These are phyloP conservation scores for Hypotaenidia okinawae DNA, from an alignment of 2,797 vertebrate species.

Conservation along the genomic window DNA sequence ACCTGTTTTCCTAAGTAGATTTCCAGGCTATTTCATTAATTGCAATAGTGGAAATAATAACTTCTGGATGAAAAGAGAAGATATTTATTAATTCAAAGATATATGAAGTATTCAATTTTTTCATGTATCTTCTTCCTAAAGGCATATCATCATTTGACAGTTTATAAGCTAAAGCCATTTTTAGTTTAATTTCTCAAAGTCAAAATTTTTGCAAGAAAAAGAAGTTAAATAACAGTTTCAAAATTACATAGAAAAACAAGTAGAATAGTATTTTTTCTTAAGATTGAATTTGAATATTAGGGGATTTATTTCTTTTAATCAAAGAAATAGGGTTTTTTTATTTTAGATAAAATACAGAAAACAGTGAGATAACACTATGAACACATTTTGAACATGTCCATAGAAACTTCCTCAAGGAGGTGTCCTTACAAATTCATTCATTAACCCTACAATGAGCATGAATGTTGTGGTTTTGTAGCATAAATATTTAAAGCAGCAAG, in stretches of 20 bases:
- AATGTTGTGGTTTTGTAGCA: neutral
- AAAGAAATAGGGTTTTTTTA: neutral
- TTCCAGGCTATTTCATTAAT: neutral
- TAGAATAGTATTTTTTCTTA: neutral
- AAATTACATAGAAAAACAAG: neutral
- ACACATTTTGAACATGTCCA: neutral
- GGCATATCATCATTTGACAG: fast-evolving
- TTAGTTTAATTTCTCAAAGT: neutral
- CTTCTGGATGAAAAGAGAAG: neutral
- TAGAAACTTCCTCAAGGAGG: neutral
- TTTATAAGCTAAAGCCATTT: neutral
- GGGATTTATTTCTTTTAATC: neutral
- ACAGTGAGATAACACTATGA: neutral
- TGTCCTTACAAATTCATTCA: neutral
- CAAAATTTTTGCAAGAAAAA: neutral
- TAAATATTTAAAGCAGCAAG: neutral
- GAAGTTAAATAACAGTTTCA: neutral
- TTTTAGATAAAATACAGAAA: neutral
- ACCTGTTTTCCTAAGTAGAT: neutral
- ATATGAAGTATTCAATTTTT: neutral
- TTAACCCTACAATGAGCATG: neutral
- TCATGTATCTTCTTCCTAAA: neutral
- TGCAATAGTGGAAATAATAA: neutral
- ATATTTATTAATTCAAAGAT: neutral
- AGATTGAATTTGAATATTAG: neutral